Percentiles rank a stretch among this genome's conserved stretches.
Evolutionary conservation across 2,888 invertebrate species (phyloP).

Genomic region (Hydrotaea diabolus): DNA sequence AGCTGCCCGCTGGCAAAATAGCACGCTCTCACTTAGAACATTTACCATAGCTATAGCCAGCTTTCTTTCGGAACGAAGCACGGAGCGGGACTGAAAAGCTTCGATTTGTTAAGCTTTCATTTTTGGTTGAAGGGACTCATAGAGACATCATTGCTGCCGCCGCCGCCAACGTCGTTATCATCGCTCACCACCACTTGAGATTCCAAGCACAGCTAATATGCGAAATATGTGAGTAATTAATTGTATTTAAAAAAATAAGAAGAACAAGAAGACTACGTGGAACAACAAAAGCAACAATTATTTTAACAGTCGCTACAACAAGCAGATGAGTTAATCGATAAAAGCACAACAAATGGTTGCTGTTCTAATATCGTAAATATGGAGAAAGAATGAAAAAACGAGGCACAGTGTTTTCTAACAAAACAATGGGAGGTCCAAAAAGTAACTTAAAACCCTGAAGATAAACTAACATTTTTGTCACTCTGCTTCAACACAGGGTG

Average conservation of each 20-base stretch:
- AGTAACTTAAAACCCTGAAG: too few species aligned
- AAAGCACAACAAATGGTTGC: slow-evolving; percentile 6
- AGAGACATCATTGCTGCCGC: neutral
- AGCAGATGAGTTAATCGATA: slow-evolving; percentile 31
- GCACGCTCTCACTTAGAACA: slow-evolving; percentile 17
- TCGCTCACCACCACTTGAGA: neutral
- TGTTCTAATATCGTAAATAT: slow-evolving; percentile 3
- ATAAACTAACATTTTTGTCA: too few species aligned
- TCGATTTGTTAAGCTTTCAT: slow-evolving; percentile 5
- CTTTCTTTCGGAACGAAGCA: neutral
- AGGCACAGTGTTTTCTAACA: neutral
- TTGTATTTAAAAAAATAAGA: slow-evolving; percentile 1
- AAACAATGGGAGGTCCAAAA: too few species aligned
- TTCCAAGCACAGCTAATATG: slow-evolving; percentile 12
- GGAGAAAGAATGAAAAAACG: neutral
- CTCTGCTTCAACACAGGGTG: too few species aligned
- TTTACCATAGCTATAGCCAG: slow-evolving; percentile 16
- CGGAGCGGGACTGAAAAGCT: neutral
- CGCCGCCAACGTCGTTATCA: neutral
- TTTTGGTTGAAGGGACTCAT: neutral
- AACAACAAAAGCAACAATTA: slow-evolving; percentile 16
- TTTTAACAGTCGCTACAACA: neutral
- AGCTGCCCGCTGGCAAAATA: neutral
- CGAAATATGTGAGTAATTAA: slow-evolving; percentile 33
- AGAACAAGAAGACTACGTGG: too few species aligned